phyloP scores from a whole-genome alignment of 2,113 vertebrate species.

The Callionymus lyra region DNA sequence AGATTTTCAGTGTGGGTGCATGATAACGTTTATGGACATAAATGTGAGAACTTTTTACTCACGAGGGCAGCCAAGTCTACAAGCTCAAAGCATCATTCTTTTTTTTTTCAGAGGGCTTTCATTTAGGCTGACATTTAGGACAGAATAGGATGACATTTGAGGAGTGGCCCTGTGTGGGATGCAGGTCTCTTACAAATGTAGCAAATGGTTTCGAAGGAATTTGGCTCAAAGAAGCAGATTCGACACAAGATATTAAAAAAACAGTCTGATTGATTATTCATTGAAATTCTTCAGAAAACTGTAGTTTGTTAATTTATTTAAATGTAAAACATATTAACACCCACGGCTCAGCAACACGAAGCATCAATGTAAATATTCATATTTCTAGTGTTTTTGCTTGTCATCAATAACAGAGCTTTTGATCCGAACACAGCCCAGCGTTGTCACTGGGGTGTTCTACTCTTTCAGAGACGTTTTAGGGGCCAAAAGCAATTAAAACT shows the following conservation, averaged over 20 bases:
- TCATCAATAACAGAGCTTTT: slow-evolving; percentile 4
- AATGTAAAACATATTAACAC: slow-evolving; percentile 14
- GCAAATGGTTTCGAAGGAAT: slow-evolving; percentile 13
- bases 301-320: slow-evolving; percentile 5
- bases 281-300: no score
- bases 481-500: slow-evolving; percentile 30
- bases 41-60: background rate
- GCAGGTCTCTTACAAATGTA: slow-evolving; percentile 21
- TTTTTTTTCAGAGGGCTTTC: slow-evolving; percentile 32
- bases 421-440: slow-evolving; percentile 27
- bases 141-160: slow-evolving; percentile 50
- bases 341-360: slow-evolving; percentile 1
- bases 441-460: slow-evolving; percentile 32
- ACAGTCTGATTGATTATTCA: background rate
- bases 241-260: background rate
- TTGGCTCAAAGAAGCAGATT: slow-evolving; percentile 1
- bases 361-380: slow-evolving; percentile 18
- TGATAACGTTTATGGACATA: background rate
- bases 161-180: slow-evolving; percentile 19
- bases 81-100: slow-evolving; percentile 17
- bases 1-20: background rate
- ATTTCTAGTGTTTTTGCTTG: slow-evolving; percentile 6
- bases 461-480: slow-evolving; percentile 24
- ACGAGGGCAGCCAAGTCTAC: slow-evolving; percentile 11
- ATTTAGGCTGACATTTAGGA: slow-evolving; percentile 52